Evolutionary conservation across 2,113 vertebrate genomes (phyloP), one percentile per base, ranked within the genome.

Genomic region (Callopanchax toddi): DNA sequence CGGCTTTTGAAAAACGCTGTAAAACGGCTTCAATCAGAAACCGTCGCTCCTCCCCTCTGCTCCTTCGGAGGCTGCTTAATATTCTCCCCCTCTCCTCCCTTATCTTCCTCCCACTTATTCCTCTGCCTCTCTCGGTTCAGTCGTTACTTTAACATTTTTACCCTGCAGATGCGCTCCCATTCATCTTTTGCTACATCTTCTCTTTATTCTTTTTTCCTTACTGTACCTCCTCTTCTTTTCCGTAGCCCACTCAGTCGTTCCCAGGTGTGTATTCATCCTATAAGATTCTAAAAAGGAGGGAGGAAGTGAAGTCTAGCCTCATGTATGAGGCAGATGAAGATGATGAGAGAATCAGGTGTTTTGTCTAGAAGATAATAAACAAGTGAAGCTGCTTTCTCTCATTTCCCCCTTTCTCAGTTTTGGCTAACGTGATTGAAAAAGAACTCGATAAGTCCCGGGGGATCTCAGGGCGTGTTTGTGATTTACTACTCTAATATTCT

Each of bases 321-420:
- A 72, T 76, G 56, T 65, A n/a, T 73, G 67, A 74, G 76, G 79
- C 56, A 3, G 54, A 62, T 54, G 46, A 82, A 71, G 60, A 84
- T 87, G 86, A 91, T 90, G 87, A 92, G 91, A 89, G 86, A 89
- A 88, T 91, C 91, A 90, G 87, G 87, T 90, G 84, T 56, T 82
- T 67, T 51, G 84, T 79, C 82, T 88, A 75, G 56, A 79, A 82
- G 75, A 90, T 73, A 78, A 74, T 66, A 86, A 82, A 81, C 58
- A 67, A 84, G 79, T 58, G 57, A 82, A 58, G 54, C 29, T 18
- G 6, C 11, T 23, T 25, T 57, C 60, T 56, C 26, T 49, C 52
- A 1, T 48, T 23, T 62, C n/a, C 3, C 50, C 55, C 18, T 11
- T 18, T 49, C 61, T 40, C 49, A 29, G 11, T 54, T 20, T 52